Evolutionary conservation across 2,113 vertebrate species (phyloP), one percentile per base, ranked within the genome.

Genomic region (Alligator mississippiensis): DNA sequence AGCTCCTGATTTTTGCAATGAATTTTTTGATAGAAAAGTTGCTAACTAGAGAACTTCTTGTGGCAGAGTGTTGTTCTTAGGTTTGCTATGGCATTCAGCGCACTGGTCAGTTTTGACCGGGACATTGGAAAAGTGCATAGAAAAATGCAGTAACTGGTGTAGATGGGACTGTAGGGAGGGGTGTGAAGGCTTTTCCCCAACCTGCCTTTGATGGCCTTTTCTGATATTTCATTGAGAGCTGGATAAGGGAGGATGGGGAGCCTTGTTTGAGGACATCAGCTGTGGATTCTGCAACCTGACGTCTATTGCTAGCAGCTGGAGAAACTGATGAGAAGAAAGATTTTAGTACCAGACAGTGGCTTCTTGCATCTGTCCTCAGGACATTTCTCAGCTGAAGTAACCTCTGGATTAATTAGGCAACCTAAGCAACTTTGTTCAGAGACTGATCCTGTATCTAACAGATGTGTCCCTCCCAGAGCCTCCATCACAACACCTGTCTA

Each of bases 311-410:
- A 38, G 9, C 72, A 66, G 9, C 8, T 85, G 74, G 66, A 87
- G 47, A 57, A 22, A 47, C 59, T 4, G 18, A 63, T 0, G 0
- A 1, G 6, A 19, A 80, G 62, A 66, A 80, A 90, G 80, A 89
- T 55, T 76, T 85, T 77, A 80, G 62, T 47, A n/a, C n/a, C 72
- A 77, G 27, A 64, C 4, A 28, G 10, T 60, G 47, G 84, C 63
- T 59, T 90, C 22, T 75, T 77, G 28, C 54, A 84, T 87, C 63
- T 88, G 15, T 68, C 75, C 15, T 59, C 6, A 57, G 1, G 0
- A 28, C 57, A 16, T 3, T 83, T 87, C 85, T 78, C 74, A 5
- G 4, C 62, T 58, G 15, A 15, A 3, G 21, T 28, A 77, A 21
- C 61, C 75, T 85, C 59, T 68, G 83, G 25, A 22, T 62, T 18